Percentiles rank a stretch among this genome's conserved stretches.
phyloP scores from a whole-genome alignment of 2,797 vertebrate genomes.

The Vireo griseus region DNA sequence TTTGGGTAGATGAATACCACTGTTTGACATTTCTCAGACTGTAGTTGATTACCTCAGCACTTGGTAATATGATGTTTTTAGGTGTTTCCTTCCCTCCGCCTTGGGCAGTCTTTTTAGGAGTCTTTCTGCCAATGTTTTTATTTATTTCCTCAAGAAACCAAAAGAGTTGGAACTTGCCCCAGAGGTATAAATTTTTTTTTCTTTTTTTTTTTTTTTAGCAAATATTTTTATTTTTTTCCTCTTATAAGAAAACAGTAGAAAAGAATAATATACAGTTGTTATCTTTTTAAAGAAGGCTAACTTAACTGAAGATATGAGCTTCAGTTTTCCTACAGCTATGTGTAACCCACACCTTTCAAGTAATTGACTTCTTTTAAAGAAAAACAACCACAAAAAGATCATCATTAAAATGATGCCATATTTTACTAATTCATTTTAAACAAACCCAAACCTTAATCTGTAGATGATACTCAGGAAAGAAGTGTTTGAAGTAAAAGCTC shows the following conservation, averaged over 20 bases:
- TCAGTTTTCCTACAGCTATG: slow-evolving; percentile 4
- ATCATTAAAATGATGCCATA: not conserved
- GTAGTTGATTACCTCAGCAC: slow-evolving; percentile 51
- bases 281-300: not conserved
- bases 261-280: not conserved
- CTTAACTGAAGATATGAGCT: not conserved
- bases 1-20: slow-evolving; percentile 53
- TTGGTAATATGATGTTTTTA: slow-evolving; percentile 57
- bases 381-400: not conserved
- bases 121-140: not conserved
- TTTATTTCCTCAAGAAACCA: slow-evolving; percentile 5
- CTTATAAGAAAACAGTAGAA: not conserved
- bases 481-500: slow-evolving; percentile 54
- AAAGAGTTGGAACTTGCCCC: not conserved
- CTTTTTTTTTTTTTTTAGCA: not conserved
- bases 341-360: slow-evolving; percentile 7
- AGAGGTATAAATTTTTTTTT: not conserved
- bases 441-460: not conserved
- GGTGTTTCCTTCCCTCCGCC: slow-evolving; percentile 36
- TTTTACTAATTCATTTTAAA: slow-evolving; percentile 13
- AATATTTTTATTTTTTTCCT: not conserved
- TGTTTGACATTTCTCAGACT: slow-evolving; percentile 72
- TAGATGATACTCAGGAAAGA: slow-evolving; percentile 23
- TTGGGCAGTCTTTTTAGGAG: slow-evolving; percentile 22
- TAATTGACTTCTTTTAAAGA: slow-evolving; percentile 35